These are phyloP conservation scores for Chaenodraco wilsoni DNA, from an alignment of 2,797 vertebrate species.

Conservation along the genomic window DNA sequence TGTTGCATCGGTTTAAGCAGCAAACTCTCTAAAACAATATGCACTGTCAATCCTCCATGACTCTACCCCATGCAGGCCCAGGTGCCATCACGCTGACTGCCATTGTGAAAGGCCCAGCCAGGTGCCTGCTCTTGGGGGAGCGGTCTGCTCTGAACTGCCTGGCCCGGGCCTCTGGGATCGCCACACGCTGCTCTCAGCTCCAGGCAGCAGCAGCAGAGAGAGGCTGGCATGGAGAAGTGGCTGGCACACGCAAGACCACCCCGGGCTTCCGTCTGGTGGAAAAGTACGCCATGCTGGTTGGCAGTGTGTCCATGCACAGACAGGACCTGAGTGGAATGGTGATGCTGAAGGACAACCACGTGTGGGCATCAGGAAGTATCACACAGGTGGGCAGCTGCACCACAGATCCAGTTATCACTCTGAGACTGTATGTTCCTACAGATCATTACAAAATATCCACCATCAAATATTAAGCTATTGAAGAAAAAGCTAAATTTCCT, in stretches of 20 bases:
- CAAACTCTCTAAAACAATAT: too few relatives aligned
- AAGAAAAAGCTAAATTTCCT: background rate
- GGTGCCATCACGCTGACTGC: conserved; percentile 79
- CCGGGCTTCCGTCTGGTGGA: conserved; percentile 90
- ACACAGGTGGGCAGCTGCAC: conserved; percentile 73
- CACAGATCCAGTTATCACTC: background rate
- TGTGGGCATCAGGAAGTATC: conserved; percentile 86
- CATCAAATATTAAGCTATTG: background rate
- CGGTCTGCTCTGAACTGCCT: conserved; percentile 87
- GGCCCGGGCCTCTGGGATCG: conserved; percentile 87
- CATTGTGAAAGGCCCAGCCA: conserved; percentile 82
- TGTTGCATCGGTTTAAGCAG: too few relatives aligned
- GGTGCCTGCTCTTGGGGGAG: conserved; percentile 86
- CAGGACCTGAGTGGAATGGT: conserved; percentile 86
- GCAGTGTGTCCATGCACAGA: conserved; percentile 84
- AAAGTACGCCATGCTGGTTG: conserved; percentile 88
- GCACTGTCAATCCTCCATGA: background rate
- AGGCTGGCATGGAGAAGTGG: conserved; percentile 85
- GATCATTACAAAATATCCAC: background rate
- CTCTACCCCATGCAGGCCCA: conserved; percentile 59
- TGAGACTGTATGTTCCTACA: background rate
- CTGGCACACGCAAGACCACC: conserved; percentile 89
- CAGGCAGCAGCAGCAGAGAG: conserved; percentile 43
- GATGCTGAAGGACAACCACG: conserved; percentile 92
- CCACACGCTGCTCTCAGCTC: conserved; percentile 79